A percentile compares a stretch with the other conserved stretches of the same genome.
Conservation (phyloP, 2,888 invertebrate genomes). For the Caenorhabditis zanzibari region DNA sequence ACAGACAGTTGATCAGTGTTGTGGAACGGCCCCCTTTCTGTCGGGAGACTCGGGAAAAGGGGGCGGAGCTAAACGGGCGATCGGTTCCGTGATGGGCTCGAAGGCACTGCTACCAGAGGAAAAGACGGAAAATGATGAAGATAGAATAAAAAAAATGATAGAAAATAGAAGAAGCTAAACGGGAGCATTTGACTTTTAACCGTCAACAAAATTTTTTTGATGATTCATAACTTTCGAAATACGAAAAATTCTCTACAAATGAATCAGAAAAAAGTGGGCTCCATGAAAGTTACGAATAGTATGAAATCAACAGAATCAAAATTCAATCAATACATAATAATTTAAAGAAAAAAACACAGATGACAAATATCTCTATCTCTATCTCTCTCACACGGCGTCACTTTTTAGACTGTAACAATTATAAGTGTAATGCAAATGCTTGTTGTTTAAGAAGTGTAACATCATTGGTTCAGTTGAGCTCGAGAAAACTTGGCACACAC, state of each 20-base stretch:
- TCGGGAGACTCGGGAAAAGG: constrained; percentile 20
- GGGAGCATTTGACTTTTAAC: constrained; percentile 22
- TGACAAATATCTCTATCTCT: background rate
- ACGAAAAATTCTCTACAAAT: background rate
- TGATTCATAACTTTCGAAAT: constrained; percentile 49
- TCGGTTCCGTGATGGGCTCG: constrained; percentile 28
- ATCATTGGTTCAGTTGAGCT: constrained; percentile 66
- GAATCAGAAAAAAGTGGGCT: constrained; percentile 2
- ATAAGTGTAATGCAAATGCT: constrained; percentile 74
- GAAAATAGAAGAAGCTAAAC: background rate
- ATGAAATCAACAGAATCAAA: background rate
- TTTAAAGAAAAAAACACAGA: background rate
- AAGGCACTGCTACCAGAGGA: background rate
- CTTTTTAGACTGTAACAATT: constrained; percentile 72
- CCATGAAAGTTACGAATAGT: background rate
- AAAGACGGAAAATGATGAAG: background rate
- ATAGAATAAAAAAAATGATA: background rate
- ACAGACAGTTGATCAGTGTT: constrained; percentile 53
- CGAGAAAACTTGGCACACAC: constrained; percentile 60
- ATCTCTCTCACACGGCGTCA: constrained; percentile 12
- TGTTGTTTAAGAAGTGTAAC: constrained; percentile 69
- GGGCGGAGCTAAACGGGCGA: constrained; percentile 36
- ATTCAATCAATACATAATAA: background rate
- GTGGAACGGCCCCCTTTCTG: constrained; percentile 39
- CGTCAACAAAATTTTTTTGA: background rate